phyloP scores from a whole-genome alignment of 1,140 invertebrate species.

The Globodera ellingtonae region DNA sequence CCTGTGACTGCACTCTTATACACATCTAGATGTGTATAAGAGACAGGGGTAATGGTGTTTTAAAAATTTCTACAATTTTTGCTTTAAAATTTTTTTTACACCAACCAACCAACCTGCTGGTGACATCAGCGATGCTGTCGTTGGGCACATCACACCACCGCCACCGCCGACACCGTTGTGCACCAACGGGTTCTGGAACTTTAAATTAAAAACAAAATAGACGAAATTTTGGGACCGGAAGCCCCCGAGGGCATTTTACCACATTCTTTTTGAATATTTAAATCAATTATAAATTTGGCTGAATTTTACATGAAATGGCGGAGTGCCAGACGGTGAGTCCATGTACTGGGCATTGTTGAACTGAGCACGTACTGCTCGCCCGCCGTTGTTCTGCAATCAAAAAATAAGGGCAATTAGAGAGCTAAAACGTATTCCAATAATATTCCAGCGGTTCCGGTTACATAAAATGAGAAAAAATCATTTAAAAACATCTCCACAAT shows the following conservation, averaged over 20 bases:
- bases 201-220: no score
- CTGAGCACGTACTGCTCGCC: constrained; percentile 12
- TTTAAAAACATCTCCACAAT: no score
- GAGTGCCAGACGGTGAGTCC: constrained; percentile 41
- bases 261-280: not conserved
- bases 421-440: no score
- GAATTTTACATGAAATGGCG: constrained; percentile 30
- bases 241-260: no score
- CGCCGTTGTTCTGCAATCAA: constrained; percentile 7
- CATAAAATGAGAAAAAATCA: no score
- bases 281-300: not conserved
- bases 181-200: not conserved
- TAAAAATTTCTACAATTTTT: not conserved
- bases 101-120: constrained; percentile 10
- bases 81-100: not conserved
- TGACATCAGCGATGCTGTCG: constrained; percentile 35
- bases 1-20: constrained; percentile 1
- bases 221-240: no score
- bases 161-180: constrained; percentile 13
- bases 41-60: no score
- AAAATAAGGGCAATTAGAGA: not conserved
- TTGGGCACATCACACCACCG: constrained; percentile 31
- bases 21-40: no score
- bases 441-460: no score
- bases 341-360: constrained; percentile 27